Evolutionary conservation across 2,797 vertebrate species (phyloP).

Genomic region (Catamblyrhynchus diadema): DNA sequence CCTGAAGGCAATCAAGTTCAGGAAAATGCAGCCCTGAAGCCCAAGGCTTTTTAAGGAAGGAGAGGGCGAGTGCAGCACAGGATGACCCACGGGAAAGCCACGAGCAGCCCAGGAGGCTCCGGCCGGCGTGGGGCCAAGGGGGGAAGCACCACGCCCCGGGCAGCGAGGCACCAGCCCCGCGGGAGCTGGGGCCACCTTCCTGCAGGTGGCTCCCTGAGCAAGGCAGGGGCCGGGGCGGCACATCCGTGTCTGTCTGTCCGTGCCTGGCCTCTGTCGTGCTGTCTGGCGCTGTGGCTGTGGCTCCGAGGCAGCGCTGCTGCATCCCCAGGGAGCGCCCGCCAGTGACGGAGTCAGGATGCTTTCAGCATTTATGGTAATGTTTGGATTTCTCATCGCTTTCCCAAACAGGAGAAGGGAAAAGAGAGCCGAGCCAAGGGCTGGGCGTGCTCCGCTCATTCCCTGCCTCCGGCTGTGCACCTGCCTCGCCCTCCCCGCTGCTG

Average conservation of each 20-base stretch:
- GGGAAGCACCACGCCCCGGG: neutral
- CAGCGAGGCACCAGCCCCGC: rapidly evolving
- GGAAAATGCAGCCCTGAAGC: neutral
- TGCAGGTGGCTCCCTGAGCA: neutral
- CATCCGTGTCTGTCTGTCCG: neutral
- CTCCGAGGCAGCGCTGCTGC: neutral
- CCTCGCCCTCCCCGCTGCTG: neutral
- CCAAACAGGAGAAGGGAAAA: neutral
- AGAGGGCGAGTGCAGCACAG: rapidly evolving
- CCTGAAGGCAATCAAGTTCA: neutral
- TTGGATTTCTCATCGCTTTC: slow-evolving; percentile 44
- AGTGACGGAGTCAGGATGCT: slow-evolving; percentile 14
- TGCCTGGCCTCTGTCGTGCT: neutral
- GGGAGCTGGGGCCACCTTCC: neutral
- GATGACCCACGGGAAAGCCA: neutral
- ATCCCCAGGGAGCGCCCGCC: neutral
- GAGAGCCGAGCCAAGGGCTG: neutral
- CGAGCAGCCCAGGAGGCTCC: neutral
- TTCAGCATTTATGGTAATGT: slow-evolving; percentile 79
- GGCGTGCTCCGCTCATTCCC: neutral
- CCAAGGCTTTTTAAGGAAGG: slow-evolving; percentile 43
- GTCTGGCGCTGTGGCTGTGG: neutral
- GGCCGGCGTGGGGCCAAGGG: rapidly evolving
- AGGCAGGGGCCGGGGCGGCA: neutral
- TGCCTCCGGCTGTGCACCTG: neutral